Percentiles rank a stretch among this genome's conserved stretches.
These are phyloP conservation scores for Leucophora obtusa DNA, from an alignment of 2,888 invertebrate genomes.

Conservation along the genomic window DNA sequence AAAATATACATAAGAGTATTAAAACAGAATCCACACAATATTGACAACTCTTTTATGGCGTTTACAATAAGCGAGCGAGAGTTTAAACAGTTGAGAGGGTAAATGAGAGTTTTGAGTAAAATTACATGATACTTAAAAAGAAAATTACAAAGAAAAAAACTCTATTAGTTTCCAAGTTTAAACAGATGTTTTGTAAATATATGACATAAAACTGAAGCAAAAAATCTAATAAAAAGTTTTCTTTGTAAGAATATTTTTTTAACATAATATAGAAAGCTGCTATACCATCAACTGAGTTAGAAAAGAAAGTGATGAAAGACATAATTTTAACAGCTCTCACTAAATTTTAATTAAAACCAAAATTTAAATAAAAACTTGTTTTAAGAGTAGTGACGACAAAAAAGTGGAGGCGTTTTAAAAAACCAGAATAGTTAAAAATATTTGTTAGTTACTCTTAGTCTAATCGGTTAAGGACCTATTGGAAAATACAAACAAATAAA, in stretches of 20 bases:
- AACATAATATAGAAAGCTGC: not conserved
- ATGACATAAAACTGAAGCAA: not conserved
- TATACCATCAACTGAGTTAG: not conserved
- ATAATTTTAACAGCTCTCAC: not conserved
- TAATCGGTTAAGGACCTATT: not conserved
- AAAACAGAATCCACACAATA: constrained; percentile 24
- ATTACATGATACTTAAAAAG: constrained; percentile 12
- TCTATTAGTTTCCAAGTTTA: constrained; percentile 13
- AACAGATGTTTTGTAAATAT: constrained; percentile 40
- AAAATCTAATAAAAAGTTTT: constrained; percentile 10
- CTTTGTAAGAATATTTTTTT: not conserved
- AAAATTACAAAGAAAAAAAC: not conserved
- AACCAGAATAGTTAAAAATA: not conserved
- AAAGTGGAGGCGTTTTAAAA: not conserved
- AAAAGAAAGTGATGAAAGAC: not conserved
- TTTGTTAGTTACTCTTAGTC: not conserved
- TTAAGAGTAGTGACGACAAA: not conserved
- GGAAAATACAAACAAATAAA: not conserved
- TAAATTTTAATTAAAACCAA: not conserved
- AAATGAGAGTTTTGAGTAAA: constrained; percentile 20
- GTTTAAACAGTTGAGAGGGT: not conserved
- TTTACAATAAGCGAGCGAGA: not conserved
- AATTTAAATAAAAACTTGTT: not conserved
- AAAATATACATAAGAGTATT: not conserved
- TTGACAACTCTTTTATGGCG: not conserved